A percentile compares a stretch with the other conserved stretches of the same genome.
Evolutionary conservation across 2,113 vertebrate genomes (phyloP).

Genomic region (Brienomyrus longianalis): DNA sequence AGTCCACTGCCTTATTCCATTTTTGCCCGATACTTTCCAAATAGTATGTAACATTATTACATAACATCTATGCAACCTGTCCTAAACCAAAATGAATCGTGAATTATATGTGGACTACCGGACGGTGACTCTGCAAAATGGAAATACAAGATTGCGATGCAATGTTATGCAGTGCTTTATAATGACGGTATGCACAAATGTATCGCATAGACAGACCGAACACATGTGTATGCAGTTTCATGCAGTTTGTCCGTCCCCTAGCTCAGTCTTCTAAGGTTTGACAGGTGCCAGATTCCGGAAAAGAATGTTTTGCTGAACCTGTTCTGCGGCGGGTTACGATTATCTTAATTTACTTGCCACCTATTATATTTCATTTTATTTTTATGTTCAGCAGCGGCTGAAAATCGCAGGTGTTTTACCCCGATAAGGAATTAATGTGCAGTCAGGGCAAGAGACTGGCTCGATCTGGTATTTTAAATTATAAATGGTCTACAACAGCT

Average conservation of each 20-base stretch:
- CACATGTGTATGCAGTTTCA: background rate
- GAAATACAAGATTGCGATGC: background rate
- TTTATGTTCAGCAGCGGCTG: background rate
- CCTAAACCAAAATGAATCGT: background rate
- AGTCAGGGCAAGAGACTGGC: background rate
- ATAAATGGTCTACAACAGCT: constrained; percentile 1
- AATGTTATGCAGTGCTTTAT: background rate
- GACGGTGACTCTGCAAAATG: background rate
- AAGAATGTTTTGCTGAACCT: background rate
- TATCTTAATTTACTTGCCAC: background rate
- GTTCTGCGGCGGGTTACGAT: background rate
- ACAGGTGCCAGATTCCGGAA: background rate
- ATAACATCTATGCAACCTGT: background rate
- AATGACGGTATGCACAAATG: background rate
- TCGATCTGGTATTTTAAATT: background rate
- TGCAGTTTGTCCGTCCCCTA: background rate
- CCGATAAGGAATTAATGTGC: constrained; percentile 12
- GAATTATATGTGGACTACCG: background rate
- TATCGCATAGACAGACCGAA: background rate
- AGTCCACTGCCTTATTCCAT: background rate
- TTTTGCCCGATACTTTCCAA: background rate
- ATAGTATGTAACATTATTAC: background rate
- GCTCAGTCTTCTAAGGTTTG: background rate
- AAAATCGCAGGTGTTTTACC: constrained; percentile 1
- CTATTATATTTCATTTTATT: constrained; percentile 1